phyloP scores from a whole-genome alignment of 2,113 vertebrate genomes.

The Cryptoleucopteryx plumbea region DNA sequence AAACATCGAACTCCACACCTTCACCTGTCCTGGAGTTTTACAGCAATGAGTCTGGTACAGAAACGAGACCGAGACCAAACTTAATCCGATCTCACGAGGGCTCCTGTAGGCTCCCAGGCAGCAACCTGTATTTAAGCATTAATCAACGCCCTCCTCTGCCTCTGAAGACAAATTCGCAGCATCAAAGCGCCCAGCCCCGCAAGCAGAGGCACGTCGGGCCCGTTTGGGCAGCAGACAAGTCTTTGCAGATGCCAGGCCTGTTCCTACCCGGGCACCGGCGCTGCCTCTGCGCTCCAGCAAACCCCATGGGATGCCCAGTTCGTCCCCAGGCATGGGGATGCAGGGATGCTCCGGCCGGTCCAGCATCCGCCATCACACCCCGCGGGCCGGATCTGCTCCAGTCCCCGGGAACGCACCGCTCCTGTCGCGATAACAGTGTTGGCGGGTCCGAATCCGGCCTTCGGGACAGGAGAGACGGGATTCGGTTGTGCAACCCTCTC shows the following conservation, averaged over 20 bases:
- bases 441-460: not conserved
- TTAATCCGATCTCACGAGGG: not conserved
- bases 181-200: not conserved
- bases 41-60: not conserved
- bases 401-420: rapidly evolving
- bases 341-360: not conserved
- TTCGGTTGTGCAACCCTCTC: rapidly evolving
- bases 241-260: not conserved
- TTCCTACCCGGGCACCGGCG: not conserved
- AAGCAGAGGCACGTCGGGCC: not conserved
- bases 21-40: too few species aligned
- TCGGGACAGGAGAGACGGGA: rapidly evolving
- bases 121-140: not conserved
- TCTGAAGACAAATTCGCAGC: not conserved
- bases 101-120: not conserved
- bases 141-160: not conserved
- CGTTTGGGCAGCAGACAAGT: not conserved
- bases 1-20: rapidly evolving
- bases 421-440: rapidly evolving
- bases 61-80: not conserved
- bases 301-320: rapidly evolving
- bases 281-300: not conserved
- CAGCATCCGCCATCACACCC: rapidly evolving
- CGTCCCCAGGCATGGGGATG: rapidly evolving
- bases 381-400: rapidly evolving